phyloP scores from a whole-genome alignment of 2,888 invertebrate species.

The Leucoma salicis region DNA sequence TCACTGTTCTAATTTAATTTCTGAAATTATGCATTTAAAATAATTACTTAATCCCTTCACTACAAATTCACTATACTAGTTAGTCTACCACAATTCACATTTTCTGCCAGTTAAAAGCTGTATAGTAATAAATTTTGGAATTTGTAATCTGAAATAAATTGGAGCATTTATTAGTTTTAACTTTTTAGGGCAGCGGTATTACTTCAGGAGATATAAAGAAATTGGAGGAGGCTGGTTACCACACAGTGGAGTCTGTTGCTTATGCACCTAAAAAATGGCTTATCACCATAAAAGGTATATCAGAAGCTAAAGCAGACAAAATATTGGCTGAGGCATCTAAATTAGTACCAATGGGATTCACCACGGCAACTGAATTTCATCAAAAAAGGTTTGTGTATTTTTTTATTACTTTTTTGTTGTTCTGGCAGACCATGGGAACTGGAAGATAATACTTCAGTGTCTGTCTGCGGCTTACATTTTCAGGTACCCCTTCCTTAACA shows the following conservation, averaged over 20 bases:
- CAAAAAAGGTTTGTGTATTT: conserved; percentile 87
- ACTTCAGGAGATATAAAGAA: conserved; percentile 95
- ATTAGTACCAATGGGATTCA: conserved; percentile 98
- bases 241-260: conserved; percentile 97
- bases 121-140: no score
- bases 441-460: no score
- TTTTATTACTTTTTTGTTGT: not conserved
- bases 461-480: no score
- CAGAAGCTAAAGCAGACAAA: conserved; percentile 98
- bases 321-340: conserved; percentile 94
- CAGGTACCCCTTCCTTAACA: no score
- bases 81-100: no score
- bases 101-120: no score
- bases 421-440: no score
- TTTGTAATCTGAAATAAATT: no score
- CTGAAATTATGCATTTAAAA: no score
- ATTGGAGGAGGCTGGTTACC: conserved; percentile 94
- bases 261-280: conserved; percentile 96
- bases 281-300: conserved; percentile 95
- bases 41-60: no score
- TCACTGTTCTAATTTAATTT: no score
- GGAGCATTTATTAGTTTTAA: not conserved
- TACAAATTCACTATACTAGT: no score
- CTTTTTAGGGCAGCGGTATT: conserved; percentile 92
- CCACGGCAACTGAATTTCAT: conserved; percentile 97